Evolutionary conservation across 2,113 vertebrate genomes (phyloP).

Genomic region (Calidris pugnax): DNA sequence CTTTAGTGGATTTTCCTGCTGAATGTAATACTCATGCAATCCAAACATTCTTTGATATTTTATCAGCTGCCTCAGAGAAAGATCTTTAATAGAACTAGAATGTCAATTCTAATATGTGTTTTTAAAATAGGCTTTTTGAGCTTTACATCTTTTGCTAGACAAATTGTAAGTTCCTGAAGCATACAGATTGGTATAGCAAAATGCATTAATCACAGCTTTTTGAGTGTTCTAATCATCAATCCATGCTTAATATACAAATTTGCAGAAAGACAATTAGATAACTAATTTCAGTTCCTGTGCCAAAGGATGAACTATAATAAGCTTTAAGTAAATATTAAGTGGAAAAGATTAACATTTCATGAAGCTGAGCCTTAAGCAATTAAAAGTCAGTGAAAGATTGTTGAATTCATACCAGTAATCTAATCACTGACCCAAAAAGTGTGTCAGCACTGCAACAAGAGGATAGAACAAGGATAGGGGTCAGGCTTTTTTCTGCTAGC

Average conservation of each 20-base stretch:
- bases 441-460: background rate
- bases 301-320: slow-evolving; percentile 11
- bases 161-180: background rate
- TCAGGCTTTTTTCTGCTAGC: background rate
- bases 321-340: slow-evolving; percentile 3
- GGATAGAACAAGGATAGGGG: background rate
- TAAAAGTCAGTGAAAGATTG: background rate
- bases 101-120: background rate
- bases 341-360: slow-evolving; percentile 5
- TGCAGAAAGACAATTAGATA: slow-evolving; percentile 8
- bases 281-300: slow-evolving; percentile 21
- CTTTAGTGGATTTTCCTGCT: background rate
- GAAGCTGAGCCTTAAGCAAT: slow-evolving; percentile 11
- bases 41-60: background rate
- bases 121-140: background rate
- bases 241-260: background rate
- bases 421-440: background rate
- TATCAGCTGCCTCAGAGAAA: background rate
- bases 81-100: background rate
- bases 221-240: background rate
- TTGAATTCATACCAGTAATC: background rate
- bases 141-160: background rate
- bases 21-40: background rate
- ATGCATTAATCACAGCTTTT: background rate
- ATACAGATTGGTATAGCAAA: background rate